Percentiles rank a stretch among this genome's conserved stretches.
phyloP scores from a whole-genome alignment of 2,888 invertebrate species.

The Meteorus cinctellus region DNA sequence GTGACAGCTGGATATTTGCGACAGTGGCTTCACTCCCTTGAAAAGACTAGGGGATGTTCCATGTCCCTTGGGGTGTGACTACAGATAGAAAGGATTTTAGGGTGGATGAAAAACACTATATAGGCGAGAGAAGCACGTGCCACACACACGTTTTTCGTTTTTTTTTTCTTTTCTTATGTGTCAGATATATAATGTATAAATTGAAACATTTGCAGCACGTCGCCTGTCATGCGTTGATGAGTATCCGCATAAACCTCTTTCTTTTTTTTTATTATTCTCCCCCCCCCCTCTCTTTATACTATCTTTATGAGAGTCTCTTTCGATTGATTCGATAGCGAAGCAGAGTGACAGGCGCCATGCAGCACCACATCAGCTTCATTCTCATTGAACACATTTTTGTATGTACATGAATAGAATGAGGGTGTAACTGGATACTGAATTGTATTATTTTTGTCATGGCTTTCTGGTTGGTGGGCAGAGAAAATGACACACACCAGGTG shows the following conservation, averaged over 20 bases:
- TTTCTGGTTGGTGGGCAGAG: not conserved
- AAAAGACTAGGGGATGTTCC: slow-evolving; percentile 13
- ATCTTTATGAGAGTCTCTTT: slow-evolving; percentile 21
- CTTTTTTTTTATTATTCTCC: not conserved
- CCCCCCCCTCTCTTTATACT: slow-evolving; percentile 4
- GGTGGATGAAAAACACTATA: not conserved
- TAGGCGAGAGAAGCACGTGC: slow-evolving; percentile 12
- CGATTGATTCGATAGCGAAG: slow-evolving; percentile 8
- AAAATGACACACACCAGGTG: not conserved
- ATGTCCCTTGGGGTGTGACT: slow-evolving; percentile 1
- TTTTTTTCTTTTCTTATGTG: slow-evolving; percentile 23
- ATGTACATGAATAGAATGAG: not conserved
- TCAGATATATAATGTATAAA: not conserved
- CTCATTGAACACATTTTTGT: not conserved
- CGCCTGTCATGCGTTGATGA: not conserved
- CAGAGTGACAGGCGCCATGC: not conserved
- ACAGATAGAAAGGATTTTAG: slow-evolving; percentile 8
- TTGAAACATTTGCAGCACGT: slow-evolving; percentile 4
- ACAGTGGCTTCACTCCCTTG: slow-evolving; percentile 13
- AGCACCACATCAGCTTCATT: not conserved
- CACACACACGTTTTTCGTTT: slow-evolving; percentile 17
- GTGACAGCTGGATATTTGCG: slow-evolving; percentile 13
- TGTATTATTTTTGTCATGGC: slow-evolving; percentile 3
- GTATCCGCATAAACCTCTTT: slow-evolving; percentile 1
- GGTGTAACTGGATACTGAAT: slow-evolving; percentile 7